These are phyloP conservation scores for Pseudomyrmex dendroicus DNA, from an alignment of 1,140 invertebrate species.

Conservation along the genomic window DNA sequence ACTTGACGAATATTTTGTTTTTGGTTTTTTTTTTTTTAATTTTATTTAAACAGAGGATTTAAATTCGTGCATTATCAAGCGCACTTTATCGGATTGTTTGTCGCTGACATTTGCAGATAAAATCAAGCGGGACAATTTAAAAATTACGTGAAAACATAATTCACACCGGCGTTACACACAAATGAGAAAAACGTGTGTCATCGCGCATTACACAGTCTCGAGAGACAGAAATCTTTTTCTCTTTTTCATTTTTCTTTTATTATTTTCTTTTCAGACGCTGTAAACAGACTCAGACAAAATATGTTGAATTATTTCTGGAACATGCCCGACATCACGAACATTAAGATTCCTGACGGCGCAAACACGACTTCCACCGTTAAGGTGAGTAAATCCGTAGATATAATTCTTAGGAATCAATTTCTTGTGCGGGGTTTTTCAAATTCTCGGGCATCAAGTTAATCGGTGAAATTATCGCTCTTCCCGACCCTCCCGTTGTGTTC, in stretches of 20 bases:
- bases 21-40: too few relatives aligned
- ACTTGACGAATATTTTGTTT: constrained; percentile 42
- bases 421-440: too few relatives aligned
- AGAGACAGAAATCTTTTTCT: not conserved
- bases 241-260: constrained; percentile 61
- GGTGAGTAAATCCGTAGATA: constrained; percentile 77
- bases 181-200: too few relatives aligned
- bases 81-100: constrained; percentile 13
- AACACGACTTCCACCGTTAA: constrained; percentile 86
- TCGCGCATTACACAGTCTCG: too few relatives aligned
- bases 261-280: constrained; percentile 18
- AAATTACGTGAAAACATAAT: constrained; percentile 10
- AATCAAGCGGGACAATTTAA: constrained; percentile 18
- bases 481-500: too few relatives aligned
- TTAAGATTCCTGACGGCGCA: constrained; percentile 84
- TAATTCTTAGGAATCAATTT: not conserved
- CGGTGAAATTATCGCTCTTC: too few relatives aligned
- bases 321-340: not conserved
- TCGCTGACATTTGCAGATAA: constrained; percentile 36
- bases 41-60: constrained; percentile 21
- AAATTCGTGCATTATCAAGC: constrained; percentile 45
- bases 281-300: not conserved
- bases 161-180: too few relatives aligned
- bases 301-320: not conserved
- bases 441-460: too few relatives aligned